phyloP scores from a whole-genome alignment of 2,888 invertebrate genomes.

The Sinotaia quadrata region DNA sequence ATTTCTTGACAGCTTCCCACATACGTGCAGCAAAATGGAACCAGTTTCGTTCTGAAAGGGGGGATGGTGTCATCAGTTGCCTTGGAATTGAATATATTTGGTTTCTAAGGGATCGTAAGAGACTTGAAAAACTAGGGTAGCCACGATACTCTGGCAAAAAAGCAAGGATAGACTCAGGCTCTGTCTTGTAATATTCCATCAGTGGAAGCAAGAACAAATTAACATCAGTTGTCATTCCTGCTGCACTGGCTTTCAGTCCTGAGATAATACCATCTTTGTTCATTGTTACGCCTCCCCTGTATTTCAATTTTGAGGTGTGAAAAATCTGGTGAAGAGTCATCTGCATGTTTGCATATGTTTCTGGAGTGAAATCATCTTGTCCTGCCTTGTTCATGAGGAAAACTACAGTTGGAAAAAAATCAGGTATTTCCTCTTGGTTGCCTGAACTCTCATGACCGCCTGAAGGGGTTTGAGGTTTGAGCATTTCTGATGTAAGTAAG shows the following conservation, averaged over 20 bases:
- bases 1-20: slow-evolving; percentile 89
- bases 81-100: slow-evolving; percentile 82
- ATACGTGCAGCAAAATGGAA: slow-evolving; percentile 86
- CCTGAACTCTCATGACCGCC: slow-evolving; percentile 75
- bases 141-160: slow-evolving; percentile 67
- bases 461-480: slow-evolving; percentile 83
- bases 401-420: slow-evolving; percentile 75
- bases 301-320: slow-evolving; percentile 68
- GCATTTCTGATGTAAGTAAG: slow-evolving; percentile 82
- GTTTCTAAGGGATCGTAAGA: slow-evolving; percentile 80
- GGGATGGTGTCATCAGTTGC: slow-evolving; percentile 81
- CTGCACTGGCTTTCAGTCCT: slow-evolving; percentile 23
- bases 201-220: slow-evolving; percentile 59
- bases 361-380: slow-evolving; percentile 77
- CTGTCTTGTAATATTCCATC: slow-evolving; percentile 52
- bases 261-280: slow-evolving; percentile 25
- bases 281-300: slow-evolving; percentile 55
- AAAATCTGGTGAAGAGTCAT: slow-evolving; percentile 59
- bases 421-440: slow-evolving; percentile 76
- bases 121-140: slow-evolving; percentile 75
- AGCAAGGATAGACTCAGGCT: slow-evolving; percentile 51
- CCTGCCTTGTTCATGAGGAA: slow-evolving; percentile 87
- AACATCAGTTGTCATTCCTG: slow-evolving; percentile 36
- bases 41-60: slow-evolving; percentile 87
- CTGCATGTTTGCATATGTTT: slow-evolving; percentile 63